These are phyloP conservation scores for Pammene aurita DNA, from an alignment of 2,888 invertebrate genomes.

Conservation along the genomic window DNA sequence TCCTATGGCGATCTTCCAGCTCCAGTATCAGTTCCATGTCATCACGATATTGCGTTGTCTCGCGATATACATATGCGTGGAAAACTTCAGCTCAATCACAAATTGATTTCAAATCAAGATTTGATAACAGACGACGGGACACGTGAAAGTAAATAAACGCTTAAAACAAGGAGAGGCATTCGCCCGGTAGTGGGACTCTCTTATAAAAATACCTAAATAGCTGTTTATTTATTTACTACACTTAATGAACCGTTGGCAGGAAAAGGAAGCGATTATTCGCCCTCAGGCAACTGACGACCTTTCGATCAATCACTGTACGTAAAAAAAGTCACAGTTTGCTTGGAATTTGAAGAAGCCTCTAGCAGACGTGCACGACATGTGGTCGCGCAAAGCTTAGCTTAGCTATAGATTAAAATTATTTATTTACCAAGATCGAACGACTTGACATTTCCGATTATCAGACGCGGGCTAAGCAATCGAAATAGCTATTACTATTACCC, in stretches of 20 bases:
- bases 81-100: no score
- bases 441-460: not conserved
- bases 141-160: no score
- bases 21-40: no score
- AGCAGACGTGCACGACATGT: slow-evolving; percentile 13
- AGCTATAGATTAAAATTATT: not conserved
- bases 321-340: slow-evolving; percentile 34
- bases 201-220: not conserved
- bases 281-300: slow-evolving; percentile 11
- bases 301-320: slow-evolving; percentile 39
- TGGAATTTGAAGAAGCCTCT: slow-evolving; percentile 13
- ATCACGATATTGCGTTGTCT: no score
- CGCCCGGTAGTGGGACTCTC: not conserved
- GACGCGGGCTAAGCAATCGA: not conserved
- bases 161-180: not conserved
- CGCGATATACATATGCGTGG: no score
- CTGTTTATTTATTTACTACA: slow-evolving; percentile 15
- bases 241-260: slow-evolving; percentile 17
- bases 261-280: slow-evolving; percentile 15
- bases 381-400: not conserved
- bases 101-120: not conserved
- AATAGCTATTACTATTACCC: no score
- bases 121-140: no score
- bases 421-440: not conserved
- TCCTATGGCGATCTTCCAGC: no score